A percentile compares a stretch with the other conserved stretches of the same genome.
phyloP scores from a whole-genome alignment of 2,113 vertebrate species.

The Takifugu flavidus region DNA sequence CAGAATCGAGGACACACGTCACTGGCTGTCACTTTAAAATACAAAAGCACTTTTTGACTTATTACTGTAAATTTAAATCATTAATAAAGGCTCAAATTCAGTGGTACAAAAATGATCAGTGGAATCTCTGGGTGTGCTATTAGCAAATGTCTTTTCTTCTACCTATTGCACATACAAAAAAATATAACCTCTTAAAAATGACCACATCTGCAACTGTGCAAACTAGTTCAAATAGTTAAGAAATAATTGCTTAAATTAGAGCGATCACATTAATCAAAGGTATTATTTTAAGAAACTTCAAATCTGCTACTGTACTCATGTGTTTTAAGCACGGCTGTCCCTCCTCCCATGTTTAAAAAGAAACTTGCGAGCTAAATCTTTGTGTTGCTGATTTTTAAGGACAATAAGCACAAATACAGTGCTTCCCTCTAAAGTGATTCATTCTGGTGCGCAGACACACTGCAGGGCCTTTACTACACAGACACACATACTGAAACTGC shows the following conservation, averaged over 20 bases:
- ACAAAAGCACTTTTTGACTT: conserved; percentile 2
- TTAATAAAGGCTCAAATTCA: conserved; percentile 30
- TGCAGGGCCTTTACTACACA: conserved; percentile 17
- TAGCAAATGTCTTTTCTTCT: conserved; percentile 51
- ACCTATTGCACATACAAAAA: conserved; percentile 72
- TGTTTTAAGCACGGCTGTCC: background rate
- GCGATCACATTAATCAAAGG: conserved; percentile 23
- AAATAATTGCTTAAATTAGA: conserved; percentile 25
- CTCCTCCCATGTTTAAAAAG: background rate
- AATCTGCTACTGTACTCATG: conserved; percentile 27
- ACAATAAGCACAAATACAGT: conserved; percentile 36
- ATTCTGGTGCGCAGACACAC: conserved; percentile 42
- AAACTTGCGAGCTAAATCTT: too few relatives aligned
- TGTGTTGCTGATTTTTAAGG: background rate
- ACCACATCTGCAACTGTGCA: conserved; percentile 52
- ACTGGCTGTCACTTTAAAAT: conserved; percentile 21
- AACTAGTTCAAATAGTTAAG: conserved; percentile 39
- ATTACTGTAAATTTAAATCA: conserved; percentile 27
- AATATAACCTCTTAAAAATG: conserved; percentile 61
- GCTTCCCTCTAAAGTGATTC: conserved; percentile 10
- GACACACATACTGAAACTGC: conserved; percentile 31
- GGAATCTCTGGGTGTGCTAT: conserved; percentile 31
- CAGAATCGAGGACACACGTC: conserved; percentile 16
- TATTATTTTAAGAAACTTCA: conserved; percentile 27
- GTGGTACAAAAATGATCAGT: conserved; percentile 49